Evolutionary conservation across 2,797 vertebrate species (phyloP).

Genomic region (Lutjanus campechanus): DNA sequence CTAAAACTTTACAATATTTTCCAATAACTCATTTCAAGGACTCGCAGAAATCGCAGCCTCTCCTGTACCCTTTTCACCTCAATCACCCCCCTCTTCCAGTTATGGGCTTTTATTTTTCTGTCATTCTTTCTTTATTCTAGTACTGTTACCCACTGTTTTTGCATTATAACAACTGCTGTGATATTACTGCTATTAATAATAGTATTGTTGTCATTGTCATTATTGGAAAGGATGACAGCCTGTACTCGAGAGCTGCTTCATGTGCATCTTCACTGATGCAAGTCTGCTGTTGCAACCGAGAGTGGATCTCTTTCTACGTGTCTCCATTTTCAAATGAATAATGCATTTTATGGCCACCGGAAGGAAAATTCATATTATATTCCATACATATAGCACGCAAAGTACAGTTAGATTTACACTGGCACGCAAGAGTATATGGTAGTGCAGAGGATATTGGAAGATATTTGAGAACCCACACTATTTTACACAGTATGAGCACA

Average conservation of each 20-base stretch:
- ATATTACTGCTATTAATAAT: background rate
- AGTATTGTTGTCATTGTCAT: background rate
- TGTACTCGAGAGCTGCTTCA: background rate
- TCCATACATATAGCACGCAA: conserved; percentile 42
- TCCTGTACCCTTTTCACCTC: conserved; percentile 6
- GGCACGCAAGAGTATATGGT: background rate
- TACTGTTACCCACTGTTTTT: background rate
- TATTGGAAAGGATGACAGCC: background rate
- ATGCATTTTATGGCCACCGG: conserved; percentile 51
- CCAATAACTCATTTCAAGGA: conserved; percentile 38
- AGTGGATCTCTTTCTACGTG: conserved; percentile 21
- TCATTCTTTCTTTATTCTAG: background rate
- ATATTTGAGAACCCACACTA: conserved; percentile 24
- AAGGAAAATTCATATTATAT: conserved; percentile 55
- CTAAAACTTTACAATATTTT: conserved; percentile 27
- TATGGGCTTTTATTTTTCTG: conserved; percentile 4
- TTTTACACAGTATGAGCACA: background rate
- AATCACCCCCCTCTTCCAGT: background rate
- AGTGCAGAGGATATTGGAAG: conserved; percentile 7
- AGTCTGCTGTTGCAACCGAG: conserved; percentile 19
- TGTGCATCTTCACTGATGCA: background rate
- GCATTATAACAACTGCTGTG: background rate
- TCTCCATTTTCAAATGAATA: conserved; percentile 65
- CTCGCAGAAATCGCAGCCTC: conserved; percentile 27
- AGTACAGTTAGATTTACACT: conserved; percentile 32